Evolutionary conservation across 2,797 vertebrate genomes (phyloP), one percentile per base, ranked within the genome.

Genomic region (Staurois parvus): DNA sequence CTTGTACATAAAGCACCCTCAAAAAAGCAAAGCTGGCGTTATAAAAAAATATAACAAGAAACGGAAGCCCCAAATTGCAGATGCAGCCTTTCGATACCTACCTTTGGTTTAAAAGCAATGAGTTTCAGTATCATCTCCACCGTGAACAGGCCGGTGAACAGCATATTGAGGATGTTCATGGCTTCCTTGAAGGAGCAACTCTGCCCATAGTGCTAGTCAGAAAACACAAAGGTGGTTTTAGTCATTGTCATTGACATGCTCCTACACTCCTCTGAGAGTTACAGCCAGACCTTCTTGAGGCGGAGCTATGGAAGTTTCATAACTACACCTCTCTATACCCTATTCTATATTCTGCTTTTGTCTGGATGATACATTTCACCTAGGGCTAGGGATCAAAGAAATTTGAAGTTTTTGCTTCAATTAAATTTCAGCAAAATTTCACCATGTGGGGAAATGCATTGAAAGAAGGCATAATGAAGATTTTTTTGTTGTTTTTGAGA

Each of bases 151-250:
- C 98, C 98, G 1, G 98, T 99, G 96, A 99, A 99, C 87, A 99
- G 96, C 98, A 99, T 99, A 94, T 99, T 99, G 90, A 99, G 97
- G 90, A 99, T 97, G 85, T 99, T 99, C 98, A 99, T 99, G 92
- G 98, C 98, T 85, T 98, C 96, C 88, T 98, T 97, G 93, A 99
- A 93, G 91, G 95, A 91, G 91, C 92, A 89, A 96, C 97, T 95
- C 89, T 95, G 95, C 29, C 94, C 94, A 1, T 95, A 94, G 91
- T 95, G 95, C 94, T 95, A 91, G 28, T 24, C 24, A 26, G n/a
- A 26, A 64, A 64, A 64, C 8, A 64, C 7, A 64, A 64, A 59
- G 7, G 19, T 5, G 17, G 24, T 21, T 59, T 59, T 59, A 59
- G 56, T 15, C 56, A 59, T n/a, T 2, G 8, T 59, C 13, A 59